Percentiles rank a stretch among this genome's conserved stretches.
These are phyloP conservation scores for Enteromius fasciolatus DNA, from an alignment of 2,797 vertebrate species.

Conservation along the genomic window DNA sequence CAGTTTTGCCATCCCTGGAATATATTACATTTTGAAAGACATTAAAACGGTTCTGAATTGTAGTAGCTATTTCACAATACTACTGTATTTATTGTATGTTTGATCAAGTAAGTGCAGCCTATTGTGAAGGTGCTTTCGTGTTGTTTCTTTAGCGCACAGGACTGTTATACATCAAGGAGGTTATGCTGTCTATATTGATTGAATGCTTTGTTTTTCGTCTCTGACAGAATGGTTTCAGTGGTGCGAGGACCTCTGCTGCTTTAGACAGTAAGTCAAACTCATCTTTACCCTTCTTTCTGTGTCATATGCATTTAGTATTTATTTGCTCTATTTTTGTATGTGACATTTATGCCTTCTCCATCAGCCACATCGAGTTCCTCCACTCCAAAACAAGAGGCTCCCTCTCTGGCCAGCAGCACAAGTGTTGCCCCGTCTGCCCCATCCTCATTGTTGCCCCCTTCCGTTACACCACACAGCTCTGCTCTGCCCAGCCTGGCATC, in stretches of 20 bases:
- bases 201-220: constrained; percentile 54
- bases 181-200: not conserved
- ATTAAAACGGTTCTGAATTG: not conserved
- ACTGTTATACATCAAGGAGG: not conserved
- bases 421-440: constrained; percentile 77
- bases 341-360: constrained; percentile 10
- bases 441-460: constrained; percentile 78
- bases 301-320: not conserved
- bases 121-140: not conserved
- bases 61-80: not conserved
- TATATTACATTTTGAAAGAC: not conserved
- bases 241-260: constrained; percentile 83
- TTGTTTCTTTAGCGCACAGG: not conserved
- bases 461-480: constrained; percentile 78
- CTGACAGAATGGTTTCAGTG: constrained; percentile 87
- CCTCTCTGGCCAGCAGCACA: constrained; percentile 78
- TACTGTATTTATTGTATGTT: not conserved
- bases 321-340: not conserved
- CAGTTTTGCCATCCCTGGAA: not conserved
- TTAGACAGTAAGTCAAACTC: constrained; percentile 86
- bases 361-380: constrained; percentile 84
- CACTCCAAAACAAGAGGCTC: constrained; percentile 86
- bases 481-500: constrained; percentile 83
- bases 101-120: not conserved
- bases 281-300: not conserved